Conservation (phyloP, 2,797 vertebrate genomes). For the Dendrocincla fuliginosa region DNA sequence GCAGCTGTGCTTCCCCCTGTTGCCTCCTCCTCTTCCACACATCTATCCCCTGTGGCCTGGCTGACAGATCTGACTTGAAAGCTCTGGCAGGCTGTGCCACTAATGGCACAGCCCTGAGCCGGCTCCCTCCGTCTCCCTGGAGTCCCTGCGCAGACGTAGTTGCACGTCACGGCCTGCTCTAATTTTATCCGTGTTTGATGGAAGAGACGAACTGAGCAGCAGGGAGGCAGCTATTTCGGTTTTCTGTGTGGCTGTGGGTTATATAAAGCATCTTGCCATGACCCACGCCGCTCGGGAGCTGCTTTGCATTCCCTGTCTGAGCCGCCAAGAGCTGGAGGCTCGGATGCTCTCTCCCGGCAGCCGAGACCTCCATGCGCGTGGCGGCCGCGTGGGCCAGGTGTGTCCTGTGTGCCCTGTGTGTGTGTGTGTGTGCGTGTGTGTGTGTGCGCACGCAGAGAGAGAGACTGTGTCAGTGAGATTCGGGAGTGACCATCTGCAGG, state of each 20-base stretch:
- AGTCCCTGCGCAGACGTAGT: constrained; percentile 89
- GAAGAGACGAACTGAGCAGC: constrained; percentile 92
- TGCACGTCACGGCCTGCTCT: constrained; percentile 92
- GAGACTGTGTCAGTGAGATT: accelerated
- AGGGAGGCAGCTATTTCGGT: constrained; percentile 93
- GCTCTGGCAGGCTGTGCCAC: constrained; percentile 66
- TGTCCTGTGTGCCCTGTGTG: neutral
- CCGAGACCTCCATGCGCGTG: accelerated
- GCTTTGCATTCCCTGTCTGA: constrained; percentile 38
- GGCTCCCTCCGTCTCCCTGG: constrained; percentile 82
- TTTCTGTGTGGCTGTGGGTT: constrained; percentile 79
- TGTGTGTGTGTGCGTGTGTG: too few relatives aligned
- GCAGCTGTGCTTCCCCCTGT: neutral
- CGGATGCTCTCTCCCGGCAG: constrained; percentile 13
- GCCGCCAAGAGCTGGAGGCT: constrained; percentile 24
- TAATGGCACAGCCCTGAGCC: constrained; percentile 70
- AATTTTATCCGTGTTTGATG: constrained; percentile 95
- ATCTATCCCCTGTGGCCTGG: neutral
- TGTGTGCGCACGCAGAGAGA: accelerated
- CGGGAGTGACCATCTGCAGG: accelerated
- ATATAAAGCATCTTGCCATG: constrained; percentile 85
- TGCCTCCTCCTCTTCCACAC: neutral
- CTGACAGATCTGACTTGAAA: constrained; percentile 69
- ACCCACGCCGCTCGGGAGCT: constrained; percentile 76
- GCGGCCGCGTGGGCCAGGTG: neutral